A percentile compares a stretch with the other conserved stretches of the same genome.
Conservation (phyloP, 2,888 invertebrate genomes). For the Amiota communis region DNA sequence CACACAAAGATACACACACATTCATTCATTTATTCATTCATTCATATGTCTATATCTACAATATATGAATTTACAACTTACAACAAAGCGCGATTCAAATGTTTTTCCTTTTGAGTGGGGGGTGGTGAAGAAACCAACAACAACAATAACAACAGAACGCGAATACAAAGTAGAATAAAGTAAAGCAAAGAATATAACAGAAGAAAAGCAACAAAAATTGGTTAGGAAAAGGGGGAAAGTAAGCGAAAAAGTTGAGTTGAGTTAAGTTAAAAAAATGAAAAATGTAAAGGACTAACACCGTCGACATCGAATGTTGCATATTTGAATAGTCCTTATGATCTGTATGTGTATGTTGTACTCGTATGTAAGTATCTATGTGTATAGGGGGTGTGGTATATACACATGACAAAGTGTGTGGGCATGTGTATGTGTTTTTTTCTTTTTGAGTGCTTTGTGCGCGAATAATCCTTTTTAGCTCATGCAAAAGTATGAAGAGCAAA, state of each 20-base stretch:
- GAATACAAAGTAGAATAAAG: not conserved
- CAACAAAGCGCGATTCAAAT: not conserved
- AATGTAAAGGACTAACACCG: slow-evolving; percentile 52
- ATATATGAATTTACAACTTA: slow-evolving; percentile 15
- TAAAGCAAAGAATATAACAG: not conserved
- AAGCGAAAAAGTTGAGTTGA: not conserved
- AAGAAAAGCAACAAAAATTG: not conserved
- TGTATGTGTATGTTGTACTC: not conserved
- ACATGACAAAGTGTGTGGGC: slow-evolving; percentile 40
- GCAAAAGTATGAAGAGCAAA: slow-evolving; percentile 51
- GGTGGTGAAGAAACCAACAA: slow-evolving; percentile 11
- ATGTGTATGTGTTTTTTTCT: slow-evolving; percentile 48
- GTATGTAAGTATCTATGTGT: not conserved
- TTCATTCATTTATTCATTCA: not conserved
- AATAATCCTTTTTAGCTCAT: slow-evolving; percentile 59
- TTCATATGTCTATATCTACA: not conserved
- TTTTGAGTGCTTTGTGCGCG: slow-evolving; percentile 44
- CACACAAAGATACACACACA: slow-evolving; percentile 31
- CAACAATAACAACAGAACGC: not conserved
- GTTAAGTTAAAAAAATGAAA: not conserved
- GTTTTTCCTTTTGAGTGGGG: not conserved
- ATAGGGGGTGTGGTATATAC: slow-evolving; percentile 18
- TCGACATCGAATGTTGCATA: slow-evolving; percentile 44
- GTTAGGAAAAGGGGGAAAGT: too few species aligned
- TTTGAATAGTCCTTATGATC: slow-evolving; percentile 15